These are phyloP conservation scores for Odobenus rosmarus DNA, from an alignment of 2,113 vertebrate genomes.

Conservation along the genomic window DNA sequence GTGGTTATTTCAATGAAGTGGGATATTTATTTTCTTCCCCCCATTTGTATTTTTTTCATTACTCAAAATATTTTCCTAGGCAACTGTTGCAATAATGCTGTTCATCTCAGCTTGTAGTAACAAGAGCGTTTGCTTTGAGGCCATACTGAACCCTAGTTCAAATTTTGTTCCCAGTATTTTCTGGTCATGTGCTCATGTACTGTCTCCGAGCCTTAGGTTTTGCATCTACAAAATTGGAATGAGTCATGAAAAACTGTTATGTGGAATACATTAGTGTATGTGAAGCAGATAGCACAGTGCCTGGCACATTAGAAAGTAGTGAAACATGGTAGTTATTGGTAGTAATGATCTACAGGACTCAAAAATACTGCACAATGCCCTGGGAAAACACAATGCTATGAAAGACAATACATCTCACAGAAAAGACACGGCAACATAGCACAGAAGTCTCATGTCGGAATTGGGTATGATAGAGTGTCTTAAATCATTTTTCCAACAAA, in stretches of 20 bases:
- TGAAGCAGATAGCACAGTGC: neutral
- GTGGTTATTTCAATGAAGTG: neutral
- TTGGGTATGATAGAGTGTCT: neutral
- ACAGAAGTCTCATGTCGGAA: neutral
- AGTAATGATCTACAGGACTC: neutral
- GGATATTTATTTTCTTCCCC: neutral
- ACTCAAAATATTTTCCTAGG: neutral
- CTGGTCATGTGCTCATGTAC: neutral
- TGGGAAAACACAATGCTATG: neutral
- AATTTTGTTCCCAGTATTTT: neutral
- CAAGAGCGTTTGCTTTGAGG: neutral
- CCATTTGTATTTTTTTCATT: neutral
- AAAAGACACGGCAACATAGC: neutral
- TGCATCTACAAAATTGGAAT: neutral
- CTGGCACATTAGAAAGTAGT: neutral
- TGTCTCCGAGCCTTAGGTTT: neutral
- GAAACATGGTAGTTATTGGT: neutral
- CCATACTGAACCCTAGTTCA: neutral
- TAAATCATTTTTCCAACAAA: slow-evolving; percentile 38
- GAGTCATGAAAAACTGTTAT: neutral
- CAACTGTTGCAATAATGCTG: neutral
- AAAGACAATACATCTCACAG: neutral
- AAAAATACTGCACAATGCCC: neutral
- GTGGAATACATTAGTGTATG: neutral
- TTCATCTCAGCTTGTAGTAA: neutral